Evolutionary conservation across 2,888 invertebrate species (phyloP).

Genomic region (Drosophila sordidula): DNA sequence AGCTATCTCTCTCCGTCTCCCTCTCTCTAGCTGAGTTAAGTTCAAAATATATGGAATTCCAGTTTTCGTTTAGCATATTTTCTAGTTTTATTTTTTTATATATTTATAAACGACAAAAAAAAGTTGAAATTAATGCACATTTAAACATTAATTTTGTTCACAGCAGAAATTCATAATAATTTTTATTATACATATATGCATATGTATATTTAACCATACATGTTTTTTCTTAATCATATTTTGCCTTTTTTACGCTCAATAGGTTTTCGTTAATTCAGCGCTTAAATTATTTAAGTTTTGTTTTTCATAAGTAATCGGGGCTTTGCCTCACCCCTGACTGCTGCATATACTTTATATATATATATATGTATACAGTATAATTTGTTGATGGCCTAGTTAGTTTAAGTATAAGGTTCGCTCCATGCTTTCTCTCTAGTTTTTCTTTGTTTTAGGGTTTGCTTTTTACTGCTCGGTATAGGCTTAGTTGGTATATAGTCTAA

Average conservation of each 20-base stretch:
- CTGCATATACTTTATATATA: slow-evolving; percentile 21
- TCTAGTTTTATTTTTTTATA: slow-evolving; percentile 43
- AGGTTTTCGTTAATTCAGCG: slow-evolving; percentile 48
- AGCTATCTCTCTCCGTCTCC: not conserved
- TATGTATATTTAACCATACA: slow-evolving; percentile 16
- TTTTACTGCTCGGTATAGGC: slow-evolving; percentile 49
- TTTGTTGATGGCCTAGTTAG: slow-evolving; percentile 73
- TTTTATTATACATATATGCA: slow-evolving; percentile 11
- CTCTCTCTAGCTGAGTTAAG: not conserved
- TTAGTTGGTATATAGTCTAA: slow-evolving; percentile 58
- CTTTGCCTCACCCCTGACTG: slow-evolving; percentile 7
- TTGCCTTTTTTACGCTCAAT: slow-evolving; percentile 39
- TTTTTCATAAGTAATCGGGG: slow-evolving; percentile 44
- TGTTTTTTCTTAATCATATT: slow-evolving; percentile 22
- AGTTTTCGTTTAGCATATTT: slow-evolving; percentile 37
- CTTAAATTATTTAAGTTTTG: slow-evolving; percentile 40
- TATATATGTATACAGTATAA: slow-evolving; percentile 46
- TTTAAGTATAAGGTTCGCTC: slow-evolving; percentile 48
- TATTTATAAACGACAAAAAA: slow-evolving; percentile 30
- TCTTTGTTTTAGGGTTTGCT: slow-evolving; percentile 4
- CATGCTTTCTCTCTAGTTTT: slow-evolving; percentile 50
- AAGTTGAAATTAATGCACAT: slow-evolving; percentile 50
- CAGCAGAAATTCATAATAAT: slow-evolving; percentile 59
- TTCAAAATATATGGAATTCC: slow-evolving; percentile 16
- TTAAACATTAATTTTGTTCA: slow-evolving; percentile 56